Evolutionary conservation across 2,113 vertebrate genomes (phyloP).

Genomic region (Neopipo cinnamomea): DNA sequence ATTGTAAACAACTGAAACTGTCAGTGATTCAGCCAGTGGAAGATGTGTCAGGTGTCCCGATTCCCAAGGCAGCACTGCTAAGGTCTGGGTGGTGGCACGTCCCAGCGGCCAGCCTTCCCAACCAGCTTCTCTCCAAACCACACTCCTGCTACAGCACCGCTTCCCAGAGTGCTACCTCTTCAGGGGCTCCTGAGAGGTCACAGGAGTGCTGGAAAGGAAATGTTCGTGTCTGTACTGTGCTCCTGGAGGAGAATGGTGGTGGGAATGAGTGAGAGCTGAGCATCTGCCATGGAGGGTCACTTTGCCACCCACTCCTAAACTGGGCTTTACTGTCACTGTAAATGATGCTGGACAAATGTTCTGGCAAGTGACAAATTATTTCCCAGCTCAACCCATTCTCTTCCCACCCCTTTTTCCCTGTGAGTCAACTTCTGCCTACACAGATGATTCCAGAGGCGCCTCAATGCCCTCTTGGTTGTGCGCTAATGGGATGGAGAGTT

Average conservation of each 20-base stretch:
- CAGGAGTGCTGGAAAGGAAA: not conserved
- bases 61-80: not conserved
- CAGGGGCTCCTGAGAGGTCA: not conserved
- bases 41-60: not conserved
- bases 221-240: rapidly evolving
- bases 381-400: not conserved
- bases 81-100: not conserved
- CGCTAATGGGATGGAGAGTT: not conserved
- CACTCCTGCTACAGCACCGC: not conserved
- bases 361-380: slow-evolving; percentile 14
- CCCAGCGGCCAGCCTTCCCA: not conserved
- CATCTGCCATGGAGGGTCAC: not conserved
- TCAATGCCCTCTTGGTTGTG: not conserved
- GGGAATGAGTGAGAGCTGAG: not conserved
- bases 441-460: not conserved
- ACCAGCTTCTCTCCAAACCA: not conserved
- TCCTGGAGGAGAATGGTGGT: not conserved
- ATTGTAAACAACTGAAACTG: not conserved
- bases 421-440: slow-evolving; percentile 25
- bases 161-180: not conserved
- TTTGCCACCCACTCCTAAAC: not conserved
- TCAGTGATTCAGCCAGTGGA: not conserved
- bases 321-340: not conserved
- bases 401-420: not conserved
- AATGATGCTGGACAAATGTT: not conserved